Conservation (phyloP, 2,113 vertebrate genomes). For the Festucalex cinctus region DNA sequence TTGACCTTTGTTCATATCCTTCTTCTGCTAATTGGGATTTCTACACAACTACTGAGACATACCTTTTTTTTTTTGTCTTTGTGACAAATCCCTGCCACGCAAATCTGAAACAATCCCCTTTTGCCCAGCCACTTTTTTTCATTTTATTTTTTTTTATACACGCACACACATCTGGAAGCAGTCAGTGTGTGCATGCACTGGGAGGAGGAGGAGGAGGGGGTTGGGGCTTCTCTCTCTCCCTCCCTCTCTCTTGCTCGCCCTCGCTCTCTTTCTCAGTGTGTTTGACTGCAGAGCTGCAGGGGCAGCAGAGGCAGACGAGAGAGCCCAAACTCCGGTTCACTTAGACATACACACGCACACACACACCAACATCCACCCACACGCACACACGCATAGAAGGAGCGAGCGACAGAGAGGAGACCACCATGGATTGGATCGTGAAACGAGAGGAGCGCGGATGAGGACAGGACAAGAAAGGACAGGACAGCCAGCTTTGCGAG, state of each 20-base stretch:
- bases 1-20: conserved; percentile 31
- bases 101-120: neutral
- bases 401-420: conserved; percentile 44
- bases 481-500: conserved; percentile 50
- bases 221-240: conserved; percentile 43
- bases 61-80: too few species aligned
- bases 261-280: conserved; percentile 43
- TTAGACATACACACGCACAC: conserved; percentile 51
- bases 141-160: conserved; percentile 7
- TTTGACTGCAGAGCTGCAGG: conserved; percentile 74
- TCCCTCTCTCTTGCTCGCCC: conserved; percentile 28
- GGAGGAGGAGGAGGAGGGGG: conserved; percentile 17
- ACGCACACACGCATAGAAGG: conserved; percentile 4
- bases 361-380: conserved; percentile 25
- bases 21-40: conserved; percentile 7
- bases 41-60: too few species aligned
- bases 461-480: conserved; percentile 61
- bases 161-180: conserved; percentile 79
- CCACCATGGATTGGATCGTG: conserved; percentile 66
- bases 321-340: conserved; percentile 61
- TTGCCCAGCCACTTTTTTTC: neutral
- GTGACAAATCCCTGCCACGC: conserved; percentile 6
- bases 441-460: conserved; percentile 58
- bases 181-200: conserved; percentile 74
- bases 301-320: conserved; percentile 67